Percentiles rank a stretch among this genome's conserved stretches.
Evolutionary conservation across 2,113 vertebrate species (phyloP).

Genomic region (Mormyrus iriodes): DNA sequence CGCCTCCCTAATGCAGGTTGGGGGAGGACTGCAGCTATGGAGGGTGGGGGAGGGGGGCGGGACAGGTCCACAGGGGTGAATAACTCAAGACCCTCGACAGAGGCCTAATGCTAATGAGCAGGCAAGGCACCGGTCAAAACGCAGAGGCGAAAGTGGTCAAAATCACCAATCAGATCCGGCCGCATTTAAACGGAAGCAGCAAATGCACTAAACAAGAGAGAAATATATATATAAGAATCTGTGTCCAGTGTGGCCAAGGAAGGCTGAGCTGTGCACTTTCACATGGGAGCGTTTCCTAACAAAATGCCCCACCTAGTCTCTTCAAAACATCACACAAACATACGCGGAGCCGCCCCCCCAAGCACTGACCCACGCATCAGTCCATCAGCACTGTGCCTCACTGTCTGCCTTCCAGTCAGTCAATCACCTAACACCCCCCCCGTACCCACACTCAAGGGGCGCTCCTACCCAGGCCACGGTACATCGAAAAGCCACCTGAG

Average conservation of each 20-base stretch:
- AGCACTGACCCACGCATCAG: not conserved
- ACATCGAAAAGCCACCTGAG: slow-evolving; percentile 49
- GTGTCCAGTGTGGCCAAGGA: not conserved
- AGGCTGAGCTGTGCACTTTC: not conserved
- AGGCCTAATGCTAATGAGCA: not conserved
- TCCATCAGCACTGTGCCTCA: not conserved
- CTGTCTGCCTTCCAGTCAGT: slow-evolving; percentile 14
- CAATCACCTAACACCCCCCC: slow-evolving; percentile 21
- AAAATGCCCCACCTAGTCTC: not conserved
- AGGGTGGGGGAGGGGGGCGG: not conserved
- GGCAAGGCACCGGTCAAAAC: not conserved
- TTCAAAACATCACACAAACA: not conserved
- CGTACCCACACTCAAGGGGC: slow-evolving; percentile 22
- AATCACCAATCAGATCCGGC: not conserved
- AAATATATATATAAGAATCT: not conserved
- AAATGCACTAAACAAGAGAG: not conserved
- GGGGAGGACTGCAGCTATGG: slow-evolving; percentile 24
- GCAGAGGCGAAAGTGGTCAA: not conserved
- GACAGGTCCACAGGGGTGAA: not conserved
- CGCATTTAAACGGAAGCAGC: too few species aligned
- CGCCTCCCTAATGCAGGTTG: slow-evolving; percentile 28
- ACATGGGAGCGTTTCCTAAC: not conserved
- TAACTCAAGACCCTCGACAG: not conserved
- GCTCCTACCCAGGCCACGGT: slow-evolving; percentile 32
- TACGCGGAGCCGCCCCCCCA: not conserved